Evolutionary conservation across 2,888 invertebrate species (phyloP).

Genomic region (Ophion costatus): DNA sequence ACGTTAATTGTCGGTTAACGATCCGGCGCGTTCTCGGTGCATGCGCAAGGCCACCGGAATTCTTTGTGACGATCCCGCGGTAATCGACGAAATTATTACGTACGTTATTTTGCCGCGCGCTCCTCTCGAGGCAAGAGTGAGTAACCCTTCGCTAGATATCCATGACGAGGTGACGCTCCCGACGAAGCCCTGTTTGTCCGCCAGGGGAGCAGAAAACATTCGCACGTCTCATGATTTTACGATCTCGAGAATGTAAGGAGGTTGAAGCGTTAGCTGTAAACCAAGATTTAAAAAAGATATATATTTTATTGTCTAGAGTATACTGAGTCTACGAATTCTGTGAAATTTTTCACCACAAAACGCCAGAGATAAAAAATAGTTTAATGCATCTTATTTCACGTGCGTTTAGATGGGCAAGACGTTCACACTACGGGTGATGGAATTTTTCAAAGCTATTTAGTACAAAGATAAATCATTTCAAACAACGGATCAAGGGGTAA

Average conservation of each 20-base stretch:
- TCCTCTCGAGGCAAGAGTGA: conserved; percentile 29
- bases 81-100: conserved; percentile 53
- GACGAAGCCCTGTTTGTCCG: conserved; percentile 24
- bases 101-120: conserved; percentile 8
- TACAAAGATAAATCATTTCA: too few species aligned
- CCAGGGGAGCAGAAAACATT: neutral
- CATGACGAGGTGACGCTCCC: conserved; percentile 50
- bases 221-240: conserved; percentile 48
- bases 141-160: conserved; percentile 50
- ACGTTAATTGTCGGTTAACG: conserved; percentile 77
- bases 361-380: too few species aligned
- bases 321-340: too few species aligned
- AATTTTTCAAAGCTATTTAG: too few species aligned
- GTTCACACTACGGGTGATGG: too few species aligned
- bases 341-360: too few species aligned
- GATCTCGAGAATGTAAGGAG: conserved; percentile 13
- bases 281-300: too few species aligned
- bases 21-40: conserved; percentile 65
- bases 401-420: too few species aligned
- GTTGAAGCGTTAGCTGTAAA: too few species aligned
- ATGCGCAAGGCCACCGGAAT: conserved; percentile 76
- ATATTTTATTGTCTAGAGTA: too few species aligned
- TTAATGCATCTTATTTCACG: too few species aligned
- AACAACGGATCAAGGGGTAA: too few species aligned
- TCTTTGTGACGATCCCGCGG: conserved; percentile 67